phyloP scores from a whole-genome alignment of 1,140 invertebrate species.

The Harpegnathos saltator region DNA sequence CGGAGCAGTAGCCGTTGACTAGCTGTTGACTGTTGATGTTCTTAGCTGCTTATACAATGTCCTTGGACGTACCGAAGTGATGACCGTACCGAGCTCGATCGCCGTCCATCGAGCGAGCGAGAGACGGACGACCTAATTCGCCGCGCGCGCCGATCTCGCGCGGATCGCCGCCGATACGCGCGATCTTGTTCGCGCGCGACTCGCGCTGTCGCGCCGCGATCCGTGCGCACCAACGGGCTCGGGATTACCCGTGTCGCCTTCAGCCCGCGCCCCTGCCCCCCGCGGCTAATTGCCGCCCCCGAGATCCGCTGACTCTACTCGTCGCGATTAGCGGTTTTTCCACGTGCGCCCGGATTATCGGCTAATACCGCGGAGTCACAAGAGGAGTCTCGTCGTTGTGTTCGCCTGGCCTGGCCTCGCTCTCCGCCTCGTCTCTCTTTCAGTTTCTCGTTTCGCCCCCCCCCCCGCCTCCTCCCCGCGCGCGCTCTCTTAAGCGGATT shows the following conservation, averaged over 20 bases:
- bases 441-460: no score
- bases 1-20: conserved; percentile 66
- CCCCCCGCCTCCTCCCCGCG: no score
- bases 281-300: conserved; percentile 25
- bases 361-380: conserved; percentile 6
- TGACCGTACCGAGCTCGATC: conserved; percentile 28
- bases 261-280: background rate
- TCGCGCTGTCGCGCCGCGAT: no score
- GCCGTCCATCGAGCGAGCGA: no score
- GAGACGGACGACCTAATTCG: no score
- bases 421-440: no score
- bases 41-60: conserved; percentile 80
- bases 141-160: background rate
- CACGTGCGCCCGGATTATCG: conserved; percentile 1
- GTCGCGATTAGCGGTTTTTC: conserved; percentile 9
- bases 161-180: background rate
- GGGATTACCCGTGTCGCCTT: background rate
- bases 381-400: background rate
- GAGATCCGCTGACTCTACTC: conserved; percentile 21
- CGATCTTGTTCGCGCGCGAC: background rate
- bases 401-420: background rate
- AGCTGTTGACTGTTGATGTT: conserved; percentile 82
- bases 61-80: conserved; percentile 35
- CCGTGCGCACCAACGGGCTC: conserved; percentile 12
- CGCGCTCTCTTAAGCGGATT: conserved; percentile 29